Base-by-base conservation (phyloP, 2,113 vertebrate genomes). In the Blennius ocellaris region DNA sequence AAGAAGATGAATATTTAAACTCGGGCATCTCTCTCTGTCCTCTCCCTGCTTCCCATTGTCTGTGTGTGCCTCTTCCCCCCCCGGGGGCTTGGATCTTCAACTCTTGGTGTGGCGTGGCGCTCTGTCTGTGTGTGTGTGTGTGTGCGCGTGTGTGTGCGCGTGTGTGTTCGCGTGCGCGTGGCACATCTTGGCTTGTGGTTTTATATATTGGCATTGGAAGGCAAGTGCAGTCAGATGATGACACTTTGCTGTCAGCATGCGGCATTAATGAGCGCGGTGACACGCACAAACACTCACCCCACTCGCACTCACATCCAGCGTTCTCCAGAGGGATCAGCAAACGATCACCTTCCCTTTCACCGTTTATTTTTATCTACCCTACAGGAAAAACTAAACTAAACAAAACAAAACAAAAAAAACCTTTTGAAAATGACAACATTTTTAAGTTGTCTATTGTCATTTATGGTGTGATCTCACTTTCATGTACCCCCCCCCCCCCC, bases 171-270 rank as follows among this genome's bases (percentile, higher is more conserved):
- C 71, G 59, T 47, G 55, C 39, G 59, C 52, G 71, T 50, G 57
- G 37, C 61, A 73, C 58, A 56, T 63, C 79, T 72, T 85, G 80
- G 57, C 81, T 84, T 72, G 81, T 83, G 84, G 82, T 87, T 83
- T 84, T 66, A 64, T 84, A 85, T 84, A 85, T 84, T 85, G 85
- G 60, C 81, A 87, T 83, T 88, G 68, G 65, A 78, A 89, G 73
- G 86, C 75, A 59, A 89, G 87, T 75, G 80, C 69, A 83, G 84
- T 87, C 73, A 83, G 80, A 83, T 17, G 65, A 73, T 90, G 90
- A 90, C 89, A 90, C 90, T 85, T 86, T 63, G 82, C 89, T 92
- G 89, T 90, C 90, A 89, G 83, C 78, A 83, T 84, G 82, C 80
- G 82, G 83, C 88, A 82, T 89, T 92, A 92, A 92, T 92, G 90